Evolutionary conservation across 1,140 invertebrate genomes (phyloP), one percentile per base, ranked within the genome.

Genomic region (Listronotus bonariensis): DNA sequence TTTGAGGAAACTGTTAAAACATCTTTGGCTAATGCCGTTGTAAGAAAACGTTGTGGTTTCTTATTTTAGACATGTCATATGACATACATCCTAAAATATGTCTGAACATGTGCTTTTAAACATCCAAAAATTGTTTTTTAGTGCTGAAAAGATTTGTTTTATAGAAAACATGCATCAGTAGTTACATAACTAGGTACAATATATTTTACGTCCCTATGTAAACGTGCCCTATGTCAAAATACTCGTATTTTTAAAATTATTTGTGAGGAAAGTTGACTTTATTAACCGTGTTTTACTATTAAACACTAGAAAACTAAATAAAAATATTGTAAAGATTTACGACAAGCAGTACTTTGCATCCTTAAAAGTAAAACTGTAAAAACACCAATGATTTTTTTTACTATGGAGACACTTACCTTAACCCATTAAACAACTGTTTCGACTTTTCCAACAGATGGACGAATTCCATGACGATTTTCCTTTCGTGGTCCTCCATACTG

Each of bases 391-490:
- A 4, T 53, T 10, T 10, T 10, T 10, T 18, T 1, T 12, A 34
- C 3, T 20, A 18, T n/a, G n/a, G 38, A 17, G 20, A 17, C 17
- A 63, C 77, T 79, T 80, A 95, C 93, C 93, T 89, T 71, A 98
- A 83, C 67, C 95, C 95, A 82, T 98, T 98, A 81, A 98, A 98
- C 54, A 98, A 85, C 81, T 97, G 95, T 81, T 97, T 98, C 36
- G 95, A 97, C 84, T 98, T 97, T 78, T 98, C 96, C 45, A 98
- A 84, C 72, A 97, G 84, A 83, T 97, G 94, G 81, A 93, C 96
- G 81, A 98, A 98, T 82, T 98, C 95, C 79, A 93, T 88, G 66
- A 98, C 93, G 76, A 97, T 89, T 87, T 96, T 96, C 76, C 93
- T 87, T 82, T 97, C 95, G 80, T 93, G 88, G 72, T 92, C 90